Base-by-base conservation (phyloP, 92 coral and sea anemone species). In the Zoanthus sansibaricus region DNA sequence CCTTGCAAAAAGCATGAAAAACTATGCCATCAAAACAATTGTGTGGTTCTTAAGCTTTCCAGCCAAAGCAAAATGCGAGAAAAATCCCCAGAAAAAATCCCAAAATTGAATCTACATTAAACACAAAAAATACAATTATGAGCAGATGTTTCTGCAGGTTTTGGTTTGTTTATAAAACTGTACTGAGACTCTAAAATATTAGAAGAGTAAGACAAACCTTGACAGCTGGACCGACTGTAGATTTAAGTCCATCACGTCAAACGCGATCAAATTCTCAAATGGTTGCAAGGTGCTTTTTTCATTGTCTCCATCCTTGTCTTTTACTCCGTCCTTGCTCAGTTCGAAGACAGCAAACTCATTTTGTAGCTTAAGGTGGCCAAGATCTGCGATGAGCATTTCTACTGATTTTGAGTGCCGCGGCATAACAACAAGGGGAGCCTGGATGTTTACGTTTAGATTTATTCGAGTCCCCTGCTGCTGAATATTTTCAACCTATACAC, bases 221-320 rank as follows among this genome's bases (percentile, higher is more conserved):
- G 99, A 93, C 52, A 97, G 85, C 72, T 95, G 99, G 9, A 95
- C 98, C 18, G 99, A 97, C 90, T 97, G 97, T 47, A 97, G 79
- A 32, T 88, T 93, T 61, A 97, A 77, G 70, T 97, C 98, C 84
- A 97, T 90, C 87, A 91, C 87, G 79, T 97, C 99, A 69, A 96
- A 88, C 16, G 92, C 94, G 70, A 93, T 88, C 12, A 9, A 67
- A 8, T 80, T 44, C 15, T 67, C 49, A 7, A 31, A 1, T 31
- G 42, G 9, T 31, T 62, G 74, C 17, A 9, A 11, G 6, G 17
- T 30, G 8, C 20, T 20, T 7, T 25, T 18, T 67, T 18, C 72
- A 1, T 79, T n/a, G 18, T 64, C 46, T 46, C 83, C 70, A 64
- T 87, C 94, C 49, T 46, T 78, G 77, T 75, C 82, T 17, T 25